Evolutionary conservation across 2,888 invertebrate genomes (phyloP), one percentile per base, ranked within the genome.

Genomic region (Pollenia amentaria): DNA sequence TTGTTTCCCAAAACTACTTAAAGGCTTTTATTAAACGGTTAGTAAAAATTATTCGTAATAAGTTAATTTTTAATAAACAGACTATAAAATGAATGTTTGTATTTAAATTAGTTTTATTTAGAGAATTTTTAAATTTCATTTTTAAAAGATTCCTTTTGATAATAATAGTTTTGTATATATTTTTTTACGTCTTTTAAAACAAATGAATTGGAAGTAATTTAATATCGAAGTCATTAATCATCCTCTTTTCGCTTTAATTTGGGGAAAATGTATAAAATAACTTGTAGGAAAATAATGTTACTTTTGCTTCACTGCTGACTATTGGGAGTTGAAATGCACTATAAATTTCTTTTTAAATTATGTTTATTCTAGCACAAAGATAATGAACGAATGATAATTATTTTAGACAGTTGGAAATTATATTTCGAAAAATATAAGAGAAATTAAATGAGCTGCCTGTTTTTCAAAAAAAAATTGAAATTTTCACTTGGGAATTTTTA

Each of bases 171-270:
- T 44, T 51, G 7, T 7, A 42, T 2, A 21, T 53, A 38, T 42
- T 2, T 29, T 29, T 29, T 29, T 29, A 6, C 29, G 29, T 29
- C n/a, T 64, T 76, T 76, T 40, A 42, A 64, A 76, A 53, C 10
- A 62, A 64, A 76, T 64, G 42, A 51, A 64, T 53, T 76, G 64
- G 64, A 76, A 76, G 11, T 76, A 76, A 76, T 76, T 76, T 14
- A 76, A 76, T 76, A 48, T 62, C 21, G 53, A 76, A 64, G 42
- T 14, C 75, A 76, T 76, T 76, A 42, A 76, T 76, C 64, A 76
- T 42, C n/a, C n/a, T 3, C n/a, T 16, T 21, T 40, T 40, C 62
- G 40, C 18, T 62, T 48, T 76, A 62, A 51, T 29, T 6, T 6
- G 14, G 51, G 75, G 40, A 75, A 40, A 42, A 12, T 38, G 4